Percentiles rank a stretch among this genome's conserved stretches.
These are phyloP conservation scores for Drosophila sordidapex DNA, from an alignment of 2,888 invertebrate genomes.

Conservation along the genomic window DNA sequence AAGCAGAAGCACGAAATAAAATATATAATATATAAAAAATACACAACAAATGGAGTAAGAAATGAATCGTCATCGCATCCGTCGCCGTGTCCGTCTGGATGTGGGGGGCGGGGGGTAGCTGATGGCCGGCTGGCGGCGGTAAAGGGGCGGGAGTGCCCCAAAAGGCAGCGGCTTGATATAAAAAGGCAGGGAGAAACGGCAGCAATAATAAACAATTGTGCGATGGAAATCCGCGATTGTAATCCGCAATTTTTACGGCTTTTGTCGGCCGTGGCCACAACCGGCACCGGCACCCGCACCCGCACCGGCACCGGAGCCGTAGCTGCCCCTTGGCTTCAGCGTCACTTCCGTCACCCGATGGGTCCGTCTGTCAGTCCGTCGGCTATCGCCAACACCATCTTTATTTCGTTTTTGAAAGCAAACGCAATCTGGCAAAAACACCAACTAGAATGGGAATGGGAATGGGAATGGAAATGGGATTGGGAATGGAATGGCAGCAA, in stretches of 20 bases:
- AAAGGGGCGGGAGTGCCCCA: constrained; percentile 36
- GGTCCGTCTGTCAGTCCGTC: constrained; percentile 11
- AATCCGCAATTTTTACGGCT: constrained; percentile 84
- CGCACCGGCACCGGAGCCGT: constrained; percentile 2
- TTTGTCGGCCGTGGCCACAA: constrained; percentile 56
- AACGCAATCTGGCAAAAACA: constrained; percentile 62
- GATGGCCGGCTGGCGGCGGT: constrained; percentile 9
- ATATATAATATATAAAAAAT: constrained; percentile 12
- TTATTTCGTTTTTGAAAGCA: constrained; percentile 64
- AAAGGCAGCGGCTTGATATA: constrained; percentile 42
- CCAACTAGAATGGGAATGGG: constrained; percentile 40
- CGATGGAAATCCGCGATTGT: constrained; percentile 83
- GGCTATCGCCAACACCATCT: constrained; percentile 74
- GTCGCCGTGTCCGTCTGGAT: constrained; percentile 51
- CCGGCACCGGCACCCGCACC: not conserved
- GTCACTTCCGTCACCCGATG: constrained; percentile 64
- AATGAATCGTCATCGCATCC: constrained; percentile 59
- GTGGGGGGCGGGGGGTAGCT: constrained; percentile 30
- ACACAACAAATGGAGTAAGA: constrained; percentile 47
- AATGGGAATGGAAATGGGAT: constrained; percentile 6
- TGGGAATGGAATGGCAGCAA: constrained; percentile 47
- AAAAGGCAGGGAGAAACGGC: constrained; percentile 35
- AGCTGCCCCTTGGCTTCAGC: constrained; percentile 37
- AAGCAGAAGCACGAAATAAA: constrained; percentile 14
- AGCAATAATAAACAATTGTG: constrained; percentile 79